Evolutionary conservation across 2,113 vertebrate species (phyloP), one percentile per base, ranked within the genome.

Genomic region (Mesitornis unicolor): DNA sequence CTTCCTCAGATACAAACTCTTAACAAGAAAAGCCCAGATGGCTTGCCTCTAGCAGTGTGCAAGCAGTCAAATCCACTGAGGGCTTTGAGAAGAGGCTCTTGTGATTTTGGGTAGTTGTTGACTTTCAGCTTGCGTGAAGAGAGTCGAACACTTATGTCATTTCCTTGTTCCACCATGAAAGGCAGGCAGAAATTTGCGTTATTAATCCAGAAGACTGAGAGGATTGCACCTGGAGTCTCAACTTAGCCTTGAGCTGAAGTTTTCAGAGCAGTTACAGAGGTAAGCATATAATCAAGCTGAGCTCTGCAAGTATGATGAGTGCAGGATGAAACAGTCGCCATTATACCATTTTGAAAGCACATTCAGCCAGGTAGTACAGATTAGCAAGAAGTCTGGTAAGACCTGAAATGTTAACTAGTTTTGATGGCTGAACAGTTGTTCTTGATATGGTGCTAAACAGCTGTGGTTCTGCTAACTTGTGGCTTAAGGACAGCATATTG

Each of bases 1-100:
- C 45, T 84, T 73, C 57, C 38, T 93, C 25, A 35, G n/a, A 64
- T 12, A 14, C 35, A 50, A 93, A 84, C 84, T 48, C 17, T 48
- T 84, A 26, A 31, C 71, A 11, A 74, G 84, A 94, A 82, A 84
- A 21, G 40, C 29, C 57, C 91, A 83, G 84, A 82, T 95, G 87
- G 93, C 93, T 94, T 90, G 70, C 81, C 81, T 95, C 77, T 38
- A 93, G 90, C 84, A 57, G 50, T 33, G 64, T 92, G 45, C 38
- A 65, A 89, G 17, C 57, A 68, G 45, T 77, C 59, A 80, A 40
- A 79, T 89, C 75, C 42, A 2, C 16, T 47, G 93, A 76, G 81
- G 59, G 31, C 42, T 91, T 89, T 93, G 68, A 47, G 53, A 89
- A 81, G 74, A 60, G 38, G 25, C 67, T 64, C 15, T 64, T 36